phyloP scores from a whole-genome alignment of 1,140 invertebrate genomes.

The Pseudomyrmex sp. region DNA sequence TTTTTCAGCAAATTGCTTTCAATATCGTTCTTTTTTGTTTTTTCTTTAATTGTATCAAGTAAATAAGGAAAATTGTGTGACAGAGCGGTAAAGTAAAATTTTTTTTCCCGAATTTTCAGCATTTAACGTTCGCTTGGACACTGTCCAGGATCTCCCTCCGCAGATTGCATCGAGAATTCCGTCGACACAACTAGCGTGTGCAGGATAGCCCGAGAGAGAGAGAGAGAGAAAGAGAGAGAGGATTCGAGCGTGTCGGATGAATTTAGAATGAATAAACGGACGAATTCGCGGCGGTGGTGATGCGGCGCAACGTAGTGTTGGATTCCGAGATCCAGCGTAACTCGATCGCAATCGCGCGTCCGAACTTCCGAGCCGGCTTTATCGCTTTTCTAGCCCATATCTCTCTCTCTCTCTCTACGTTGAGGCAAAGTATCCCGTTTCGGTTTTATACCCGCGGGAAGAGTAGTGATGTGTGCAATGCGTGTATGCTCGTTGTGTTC shows the following conservation, averaged over 20 bases:
- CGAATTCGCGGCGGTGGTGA: conserved; percentile 25
- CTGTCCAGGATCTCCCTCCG: conserved; percentile 25
- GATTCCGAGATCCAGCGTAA: conserved; percentile 37
- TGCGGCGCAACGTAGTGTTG: not conserved
- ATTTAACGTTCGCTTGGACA: conserved; percentile 40
- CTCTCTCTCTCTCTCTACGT: not conserved
- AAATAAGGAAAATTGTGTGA: too few relatives aligned
- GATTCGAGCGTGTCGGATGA: conserved; percentile 44
- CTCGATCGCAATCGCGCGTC: conserved; percentile 21
- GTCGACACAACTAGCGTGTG: conserved; percentile 12
- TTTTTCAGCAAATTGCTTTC: not conserved
- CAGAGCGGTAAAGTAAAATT: not conserved
- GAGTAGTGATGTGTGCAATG: conserved; percentile 39
- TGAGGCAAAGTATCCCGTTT: conserved; percentile 24
- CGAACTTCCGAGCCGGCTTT: conserved; percentile 37
- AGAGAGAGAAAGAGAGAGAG: not conserved
- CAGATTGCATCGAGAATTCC: conserved; percentile 46
- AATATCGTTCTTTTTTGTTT: too few relatives aligned
- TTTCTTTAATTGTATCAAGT: not conserved
- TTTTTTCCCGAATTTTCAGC: not conserved
- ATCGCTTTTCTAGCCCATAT: conserved; percentile 26
- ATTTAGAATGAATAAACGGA: conserved; percentile 57
- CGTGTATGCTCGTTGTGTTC: not conserved
- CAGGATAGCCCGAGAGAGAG: conserved; percentile 15
- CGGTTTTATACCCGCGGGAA: conserved; percentile 48